Percentiles rank a stretch among this genome's conserved stretches.
Evolutionary conservation across 2,113 vertebrate species (phyloP).

Genomic region (Macrotus californicus): DNA sequence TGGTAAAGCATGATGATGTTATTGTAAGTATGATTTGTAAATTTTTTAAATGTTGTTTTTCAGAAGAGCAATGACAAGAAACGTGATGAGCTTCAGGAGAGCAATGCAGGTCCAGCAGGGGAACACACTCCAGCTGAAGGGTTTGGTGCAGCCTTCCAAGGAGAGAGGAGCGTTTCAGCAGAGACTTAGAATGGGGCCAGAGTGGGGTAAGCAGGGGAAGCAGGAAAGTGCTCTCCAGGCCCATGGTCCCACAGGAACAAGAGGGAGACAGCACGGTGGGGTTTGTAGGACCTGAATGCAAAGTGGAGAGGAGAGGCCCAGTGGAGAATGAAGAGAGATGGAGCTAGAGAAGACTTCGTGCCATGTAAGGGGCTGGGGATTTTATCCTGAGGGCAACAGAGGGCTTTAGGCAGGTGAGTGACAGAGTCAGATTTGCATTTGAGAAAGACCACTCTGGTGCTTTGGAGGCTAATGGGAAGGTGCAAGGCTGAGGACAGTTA

Average conservation of each 20-base stretch:
- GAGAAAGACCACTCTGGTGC: not conserved
- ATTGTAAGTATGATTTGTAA: slow-evolving; percentile 10
- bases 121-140: not conserved
- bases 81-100: not conserved
- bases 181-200: not conserved
- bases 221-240: not conserved
- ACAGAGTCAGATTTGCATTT: not conserved
- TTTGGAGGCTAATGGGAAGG: not conserved
- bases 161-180: not conserved
- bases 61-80: not conserved
- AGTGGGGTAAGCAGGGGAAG: not conserved
- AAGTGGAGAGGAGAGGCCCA: not conserved
- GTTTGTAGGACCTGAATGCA: not conserved
- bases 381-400: not conserved
- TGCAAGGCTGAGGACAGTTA: not conserved
- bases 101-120: not conserved
- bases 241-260: not conserved
- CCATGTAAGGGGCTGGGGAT: not conserved
- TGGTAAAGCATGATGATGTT: not conserved
- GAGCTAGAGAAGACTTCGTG: not conserved
- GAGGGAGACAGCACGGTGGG: not conserved
- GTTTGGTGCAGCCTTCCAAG: not conserved
- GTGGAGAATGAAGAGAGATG: not conserved
- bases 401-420: not conserved
- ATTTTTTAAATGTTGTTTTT: not conserved